These are phyloP conservation scores for Phaetusa simplex DNA, from an alignment of 2,113 vertebrate species.

Conservation along the genomic window DNA sequence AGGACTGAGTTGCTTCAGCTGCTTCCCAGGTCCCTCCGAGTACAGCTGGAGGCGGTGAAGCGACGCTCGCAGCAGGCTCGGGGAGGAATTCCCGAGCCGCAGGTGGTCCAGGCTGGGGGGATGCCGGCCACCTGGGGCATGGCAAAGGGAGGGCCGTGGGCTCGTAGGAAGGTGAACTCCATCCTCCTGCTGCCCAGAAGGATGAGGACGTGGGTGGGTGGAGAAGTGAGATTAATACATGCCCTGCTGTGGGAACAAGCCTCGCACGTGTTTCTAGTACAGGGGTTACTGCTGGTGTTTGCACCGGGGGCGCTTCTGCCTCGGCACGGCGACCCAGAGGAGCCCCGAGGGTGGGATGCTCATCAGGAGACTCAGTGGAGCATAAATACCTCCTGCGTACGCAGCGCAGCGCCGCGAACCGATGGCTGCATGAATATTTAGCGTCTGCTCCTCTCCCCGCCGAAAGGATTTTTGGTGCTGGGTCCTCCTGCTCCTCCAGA, in stretches of 20 bases:
- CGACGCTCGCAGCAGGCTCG: accelerated
- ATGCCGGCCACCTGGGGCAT: not conserved
- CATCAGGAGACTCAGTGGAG: not conserved
- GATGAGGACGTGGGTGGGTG: not conserved
- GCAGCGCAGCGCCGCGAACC: not conserved
- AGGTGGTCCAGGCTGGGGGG: not conserved
- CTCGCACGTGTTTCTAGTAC: not conserved
- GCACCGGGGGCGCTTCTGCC: not conserved
- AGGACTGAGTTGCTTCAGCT: not conserved
- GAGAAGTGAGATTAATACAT: not conserved
- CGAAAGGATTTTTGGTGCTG: not conserved
- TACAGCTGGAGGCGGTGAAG: not conserved
- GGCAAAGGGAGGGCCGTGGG: not conserved
- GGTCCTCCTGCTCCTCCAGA: not conserved
- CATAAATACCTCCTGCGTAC: not conserved
- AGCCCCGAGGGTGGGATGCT: not conserved
- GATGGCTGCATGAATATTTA: not conserved
- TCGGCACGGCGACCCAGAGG: accelerated
- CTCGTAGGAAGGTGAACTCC: not conserved
- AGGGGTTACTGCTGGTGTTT: not conserved
- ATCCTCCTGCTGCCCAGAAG: not conserved
- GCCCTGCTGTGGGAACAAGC: not conserved
- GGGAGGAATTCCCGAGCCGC: not conserved
- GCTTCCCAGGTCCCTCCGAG: not conserved
- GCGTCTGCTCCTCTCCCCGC: not conserved